Percentiles rank a stretch among this genome's conserved stretches.
These are phyloP conservation scores for Conus betulinus DNA, from an alignment of 1,140 invertebrate genomes.

Conservation along the genomic window DNA sequence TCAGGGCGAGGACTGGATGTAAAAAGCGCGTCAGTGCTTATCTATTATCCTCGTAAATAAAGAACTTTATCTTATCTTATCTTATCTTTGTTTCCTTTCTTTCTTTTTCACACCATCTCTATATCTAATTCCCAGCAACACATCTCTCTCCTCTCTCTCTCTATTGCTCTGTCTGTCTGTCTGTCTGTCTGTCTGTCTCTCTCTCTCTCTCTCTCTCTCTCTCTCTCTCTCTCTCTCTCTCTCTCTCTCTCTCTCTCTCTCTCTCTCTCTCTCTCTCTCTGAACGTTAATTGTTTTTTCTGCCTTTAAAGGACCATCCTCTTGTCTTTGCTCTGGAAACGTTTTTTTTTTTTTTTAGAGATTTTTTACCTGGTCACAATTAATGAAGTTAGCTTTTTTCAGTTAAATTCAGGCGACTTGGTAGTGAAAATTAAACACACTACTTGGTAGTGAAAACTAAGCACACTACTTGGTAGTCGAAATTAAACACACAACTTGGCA, in stretches of 20 bases:
- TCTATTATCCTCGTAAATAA: no score
- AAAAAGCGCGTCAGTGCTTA: no score
- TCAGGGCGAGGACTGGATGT: no score
- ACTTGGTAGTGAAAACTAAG: no score
- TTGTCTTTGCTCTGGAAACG: no score
- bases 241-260: constrained; percentile 18
- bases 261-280: constrained; percentile 18
- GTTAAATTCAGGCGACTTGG: no score
- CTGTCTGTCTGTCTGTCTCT: neutral
- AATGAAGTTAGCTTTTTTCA: no score
- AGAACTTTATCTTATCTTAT: neutral
- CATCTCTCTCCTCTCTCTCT: neutral
- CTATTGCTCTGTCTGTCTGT: neutral
- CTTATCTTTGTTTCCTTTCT: neutral
- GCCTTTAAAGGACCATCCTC: neutral
- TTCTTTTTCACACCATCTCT: neutral
- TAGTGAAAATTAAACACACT: no score
- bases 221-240: constrained; percentile 18
- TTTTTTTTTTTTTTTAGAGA: no score
- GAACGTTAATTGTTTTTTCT: neutral
- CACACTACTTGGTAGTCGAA: no score
- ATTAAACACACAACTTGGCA: no score
- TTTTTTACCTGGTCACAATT: no score
- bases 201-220: neutral
- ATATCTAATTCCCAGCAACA: neutral